These are phyloP conservation scores for Nannobrachium achirus DNA, from an alignment of 2,113 vertebrate genomes.

Conservation along the genomic window DNA sequence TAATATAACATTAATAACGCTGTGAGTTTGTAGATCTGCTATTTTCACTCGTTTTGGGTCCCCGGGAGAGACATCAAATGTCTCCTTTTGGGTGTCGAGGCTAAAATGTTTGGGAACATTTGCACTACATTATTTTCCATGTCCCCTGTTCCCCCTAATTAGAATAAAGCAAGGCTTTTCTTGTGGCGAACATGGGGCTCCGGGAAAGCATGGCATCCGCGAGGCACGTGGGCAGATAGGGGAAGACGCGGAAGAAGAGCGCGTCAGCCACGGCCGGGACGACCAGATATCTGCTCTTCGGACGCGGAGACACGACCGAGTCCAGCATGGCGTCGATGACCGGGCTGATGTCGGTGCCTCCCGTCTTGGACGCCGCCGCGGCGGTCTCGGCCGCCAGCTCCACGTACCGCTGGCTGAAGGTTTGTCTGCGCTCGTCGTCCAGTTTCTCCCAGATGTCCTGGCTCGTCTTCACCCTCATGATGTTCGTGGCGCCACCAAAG, in stretches of 20 bases:
- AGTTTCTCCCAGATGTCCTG: slow-evolving; percentile 79
- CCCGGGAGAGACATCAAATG: too few relatives aligned
- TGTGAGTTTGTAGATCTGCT: too few relatives aligned
- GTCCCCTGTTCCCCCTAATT: neutral
- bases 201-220: slow-evolving; percentile 55
- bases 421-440: slow-evolving; percentile 59
- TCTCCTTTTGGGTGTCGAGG: too few relatives aligned
- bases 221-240: slow-evolving; percentile 50
- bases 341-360: slow-evolving; percentile 58
- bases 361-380: slow-evolving; percentile 52
- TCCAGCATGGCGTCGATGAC: slow-evolving; percentile 80
- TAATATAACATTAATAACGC: too few relatives aligned
- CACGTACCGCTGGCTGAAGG: slow-evolving; percentile 74
- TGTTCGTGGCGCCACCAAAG: slow-evolving; percentile 80
- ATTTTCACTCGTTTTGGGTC: too few relatives aligned
- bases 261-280: slow-evolving; percentile 34
- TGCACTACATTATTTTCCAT: too few relatives aligned
- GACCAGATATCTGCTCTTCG: slow-evolving; percentile 77
- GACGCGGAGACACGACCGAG: slow-evolving; percentile 69
- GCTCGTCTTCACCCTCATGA: slow-evolving; percentile 60
- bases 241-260: slow-evolving; percentile 58
- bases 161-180: slow-evolving; percentile 59
- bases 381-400: slow-evolving; percentile 73
- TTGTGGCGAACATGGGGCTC: slow-evolving; percentile 59
- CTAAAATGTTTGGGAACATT: too few relatives aligned